Evolutionary conservation across 1,140 invertebrate genomes (phyloP).

Genomic region (Dysdera silvatica): DNA sequence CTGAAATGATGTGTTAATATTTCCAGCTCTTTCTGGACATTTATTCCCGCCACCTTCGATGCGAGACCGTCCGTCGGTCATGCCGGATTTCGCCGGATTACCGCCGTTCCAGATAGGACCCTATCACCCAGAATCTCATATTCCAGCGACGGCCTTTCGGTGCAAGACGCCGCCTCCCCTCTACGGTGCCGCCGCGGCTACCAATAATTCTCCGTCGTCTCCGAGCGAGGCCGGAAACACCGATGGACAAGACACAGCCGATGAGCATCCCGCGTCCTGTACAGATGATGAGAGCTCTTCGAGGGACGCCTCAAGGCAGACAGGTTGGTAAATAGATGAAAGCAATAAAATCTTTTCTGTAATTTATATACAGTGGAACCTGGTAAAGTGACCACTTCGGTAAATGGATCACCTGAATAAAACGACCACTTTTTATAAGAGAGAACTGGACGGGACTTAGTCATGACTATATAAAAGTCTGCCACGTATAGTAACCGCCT

Average conservation of each 20-base stretch:
- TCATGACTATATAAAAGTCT: too few relatives aligned
- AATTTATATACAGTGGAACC: too few relatives aligned
- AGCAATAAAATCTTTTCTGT: too few relatives aligned
- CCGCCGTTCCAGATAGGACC: constrained; percentile 6
- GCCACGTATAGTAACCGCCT: too few relatives aligned
- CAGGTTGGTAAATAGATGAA: too few relatives aligned
- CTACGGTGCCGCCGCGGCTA: not conserved
- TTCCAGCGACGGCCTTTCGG: too few relatives aligned
- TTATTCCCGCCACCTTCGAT: constrained; percentile 10
- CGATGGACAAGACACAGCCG: constrained; percentile 20
- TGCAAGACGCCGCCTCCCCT: constrained; percentile 8
- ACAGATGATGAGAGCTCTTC: constrained; percentile 22
- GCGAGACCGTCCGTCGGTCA: not conserved
- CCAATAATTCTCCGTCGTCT: constrained; percentile 12
- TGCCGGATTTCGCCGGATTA: constrained; percentile 4
- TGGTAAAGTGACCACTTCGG: too few relatives aligned
- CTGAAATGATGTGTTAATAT: too few relatives aligned
- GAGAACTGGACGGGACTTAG: too few relatives aligned
- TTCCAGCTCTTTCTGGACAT: constrained; percentile 7
- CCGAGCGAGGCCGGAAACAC: constrained; percentile 25
- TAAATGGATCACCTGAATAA: too few relatives aligned
- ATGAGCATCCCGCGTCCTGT: constrained; percentile 15
- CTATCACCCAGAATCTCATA: not conserved
- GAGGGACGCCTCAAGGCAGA: too few relatives aligned
- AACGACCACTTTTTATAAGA: too few relatives aligned